Evolutionary conservation across 2,797 vertebrate genomes (phyloP).

Genomic region (Setipinna tenuifilis): DNA sequence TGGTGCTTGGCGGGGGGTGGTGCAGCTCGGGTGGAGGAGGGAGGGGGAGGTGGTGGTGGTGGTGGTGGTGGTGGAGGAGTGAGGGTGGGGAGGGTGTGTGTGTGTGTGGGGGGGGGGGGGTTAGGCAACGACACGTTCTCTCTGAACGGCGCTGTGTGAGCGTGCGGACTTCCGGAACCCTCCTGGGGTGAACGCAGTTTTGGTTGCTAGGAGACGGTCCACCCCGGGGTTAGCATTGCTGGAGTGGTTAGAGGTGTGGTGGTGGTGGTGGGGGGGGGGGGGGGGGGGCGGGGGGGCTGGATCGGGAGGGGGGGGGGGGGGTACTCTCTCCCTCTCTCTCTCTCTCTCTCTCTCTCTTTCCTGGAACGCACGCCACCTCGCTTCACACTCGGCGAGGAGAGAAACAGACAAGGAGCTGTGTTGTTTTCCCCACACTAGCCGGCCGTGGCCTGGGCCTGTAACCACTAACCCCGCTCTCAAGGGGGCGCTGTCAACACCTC

Average conservation of each 20-base stretch:
- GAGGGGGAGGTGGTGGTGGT: neutral
- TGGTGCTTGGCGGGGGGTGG: slow-evolving; percentile 52
- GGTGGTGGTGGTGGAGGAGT: too few species aligned
- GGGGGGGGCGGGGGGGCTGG: slow-evolving; percentile 53
- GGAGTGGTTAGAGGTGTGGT: slow-evolving; percentile 66
- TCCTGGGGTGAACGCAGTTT: slow-evolving; percentile 75
- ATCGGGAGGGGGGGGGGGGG: slow-evolving; percentile 55
- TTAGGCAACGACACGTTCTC: slow-evolving; percentile 73
- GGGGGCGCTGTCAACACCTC: slow-evolving; percentile 67
- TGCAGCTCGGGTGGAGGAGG: neutral
- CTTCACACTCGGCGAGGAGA: slow-evolving; percentile 34
- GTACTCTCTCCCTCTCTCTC: slow-evolving; percentile 40
- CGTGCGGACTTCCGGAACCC: slow-evolving; percentile 79
- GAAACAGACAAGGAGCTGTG: slow-evolving; percentile 10
- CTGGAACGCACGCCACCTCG: slow-evolving; percentile 55
- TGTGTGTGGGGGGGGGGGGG: neutral
- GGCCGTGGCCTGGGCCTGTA: slow-evolving; percentile 37
- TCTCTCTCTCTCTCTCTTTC: slow-evolving; percentile 43
- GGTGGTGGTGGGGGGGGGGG: slow-evolving; percentile 49
- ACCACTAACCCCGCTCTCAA: slow-evolving; percentile 65
- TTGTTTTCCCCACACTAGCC: slow-evolving; percentile 32
- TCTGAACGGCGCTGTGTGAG: slow-evolving; percentile 78
- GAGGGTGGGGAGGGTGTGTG: slow-evolving; percentile 26
- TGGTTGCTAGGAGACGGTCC: slow-evolving; percentile 80
- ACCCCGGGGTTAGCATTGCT: slow-evolving; percentile 70